Evolutionary conservation across 2,113 vertebrate genomes (phyloP), one percentile per base, ranked within the genome.

Genomic region (Poecilia latipinna): DNA sequence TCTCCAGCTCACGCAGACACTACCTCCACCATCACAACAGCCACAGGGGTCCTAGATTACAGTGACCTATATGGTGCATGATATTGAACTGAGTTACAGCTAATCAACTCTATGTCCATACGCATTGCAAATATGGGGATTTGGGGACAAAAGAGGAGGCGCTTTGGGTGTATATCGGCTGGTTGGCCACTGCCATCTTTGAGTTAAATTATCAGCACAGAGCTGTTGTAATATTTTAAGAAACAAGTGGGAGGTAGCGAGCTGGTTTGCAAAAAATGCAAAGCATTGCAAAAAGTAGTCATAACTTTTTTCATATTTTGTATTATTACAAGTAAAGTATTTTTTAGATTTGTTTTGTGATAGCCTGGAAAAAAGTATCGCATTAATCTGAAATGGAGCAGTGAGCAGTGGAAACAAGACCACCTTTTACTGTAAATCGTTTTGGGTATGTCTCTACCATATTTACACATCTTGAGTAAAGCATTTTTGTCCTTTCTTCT

Each of bases 11-110:
- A 72, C 42, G 76, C 26, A 69, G 68, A 57, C 15, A 74, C 67
- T 8, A 37, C 63, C 62, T 60, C 17, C 29, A 69, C 68, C 48
- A 70, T 37, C 67, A 44, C 57, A 15, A 68, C 39, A n/a, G 69
- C 37, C 44, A 35, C 61, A 37, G 29, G n/a, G 84, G 82, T 85
- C 88, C 89, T 77, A 86, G 81, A 91, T 90, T 87, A 87, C 85
- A 78, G 72, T 93, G 92, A 91, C 92, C 93, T 89, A 93, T 80
- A 91, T 93, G 65, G 81, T 78, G 78, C 79, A 86, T 92, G 82
- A 72, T 91, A 91, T 90, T 86, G 90, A 93, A 92, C 88, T 90
- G 82, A 89, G 88, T 89, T 91, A 78, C 71, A 73, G 85, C 86
- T 92, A 88, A 91, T 92, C 89, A 89, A 85, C 74, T 83, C 29